Evolutionary conservation across 2,888 invertebrate genomes (phyloP).

Genomic region (Metopia argyrocephala): DNA sequence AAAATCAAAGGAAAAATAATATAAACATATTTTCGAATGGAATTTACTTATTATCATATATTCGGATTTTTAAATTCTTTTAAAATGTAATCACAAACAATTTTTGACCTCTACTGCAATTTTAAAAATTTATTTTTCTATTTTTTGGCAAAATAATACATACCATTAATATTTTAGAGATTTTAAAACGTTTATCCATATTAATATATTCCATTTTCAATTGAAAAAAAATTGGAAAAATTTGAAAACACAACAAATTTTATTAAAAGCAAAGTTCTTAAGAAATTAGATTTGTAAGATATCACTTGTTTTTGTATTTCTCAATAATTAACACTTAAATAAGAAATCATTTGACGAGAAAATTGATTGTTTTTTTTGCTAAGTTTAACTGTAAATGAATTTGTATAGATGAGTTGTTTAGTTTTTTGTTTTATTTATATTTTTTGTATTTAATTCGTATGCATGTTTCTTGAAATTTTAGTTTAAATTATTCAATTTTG

Average conservation of each 20-base stretch:
- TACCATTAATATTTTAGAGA: constrained; percentile 72
- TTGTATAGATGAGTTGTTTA: constrained; percentile 7
- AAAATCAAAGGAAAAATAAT: neutral
- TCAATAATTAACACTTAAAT: neutral
- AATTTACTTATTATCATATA: too few relatives aligned
- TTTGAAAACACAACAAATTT: neutral
- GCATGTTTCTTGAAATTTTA: neutral
- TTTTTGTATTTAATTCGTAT: neutral
- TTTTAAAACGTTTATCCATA: constrained; percentile 72
- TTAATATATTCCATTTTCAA: constrained; percentile 67
- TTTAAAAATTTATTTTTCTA: too few relatives aligned
- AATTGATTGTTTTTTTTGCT: constrained; percentile 14
- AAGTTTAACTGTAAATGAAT: constrained; percentile 19
- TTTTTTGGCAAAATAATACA: constrained; percentile 6
- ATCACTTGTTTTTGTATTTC: neutral
- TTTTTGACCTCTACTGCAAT: too few relatives aligned
- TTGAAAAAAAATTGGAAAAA: neutral
- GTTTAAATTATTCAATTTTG: neutral
- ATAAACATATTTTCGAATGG: too few relatives aligned
- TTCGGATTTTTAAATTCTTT: too few relatives aligned
- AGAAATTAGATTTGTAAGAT: too few relatives aligned
- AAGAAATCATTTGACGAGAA: neutral
- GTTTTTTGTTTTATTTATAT: neutral
- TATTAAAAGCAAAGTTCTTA: too few relatives aligned
- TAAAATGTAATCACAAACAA: too few relatives aligned